Conservation (phyloP, 1,140 invertebrate genomes). For the Drosophila bipectinata region DNA sequence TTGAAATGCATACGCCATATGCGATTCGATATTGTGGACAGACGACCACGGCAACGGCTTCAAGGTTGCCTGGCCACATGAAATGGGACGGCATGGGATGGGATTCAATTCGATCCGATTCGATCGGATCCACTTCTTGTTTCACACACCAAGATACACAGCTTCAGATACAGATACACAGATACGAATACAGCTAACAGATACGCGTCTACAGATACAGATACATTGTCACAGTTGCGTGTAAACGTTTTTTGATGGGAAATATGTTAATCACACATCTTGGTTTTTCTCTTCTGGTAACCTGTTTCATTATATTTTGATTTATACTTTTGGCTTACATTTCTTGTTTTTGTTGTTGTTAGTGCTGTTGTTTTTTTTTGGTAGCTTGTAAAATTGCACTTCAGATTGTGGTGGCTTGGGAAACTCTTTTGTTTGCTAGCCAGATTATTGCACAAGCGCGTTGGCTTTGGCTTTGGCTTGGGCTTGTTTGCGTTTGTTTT, state of each 20-base stretch:
- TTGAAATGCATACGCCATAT: slow-evolving; percentile 61
- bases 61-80: slow-evolving; percentile 64
- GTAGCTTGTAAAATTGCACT: slow-evolving; percentile 63
- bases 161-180: slow-evolving; percentile 23
- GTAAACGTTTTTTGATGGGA: slow-evolving; percentile 75
- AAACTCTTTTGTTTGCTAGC: slow-evolving; percentile 52
- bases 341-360: slow-evolving; percentile 10
- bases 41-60: slow-evolving; percentile 20
- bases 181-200: slow-evolving; percentile 16
- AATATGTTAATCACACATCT: slow-evolving; percentile 77
- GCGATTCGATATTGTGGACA: slow-evolving; percentile 53
- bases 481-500: slow-evolving; percentile 66
- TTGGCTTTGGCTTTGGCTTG: slow-evolving; percentile 3
- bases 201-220: slow-evolving; percentile 1
- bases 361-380: slow-evolving; percentile 20
- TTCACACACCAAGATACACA: slow-evolving; percentile 38
- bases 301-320: slow-evolving; percentile 72
- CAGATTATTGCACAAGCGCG: slow-evolving; percentile 45
- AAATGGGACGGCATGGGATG: slow-evolving; percentile 17
- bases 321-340: slow-evolving; percentile 78
- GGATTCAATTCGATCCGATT: slow-evolving; percentile 18
- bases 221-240: slow-evolving; percentile 26
- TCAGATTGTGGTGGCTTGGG: slow-evolving; percentile 38
- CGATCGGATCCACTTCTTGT: slow-evolving; percentile 73
- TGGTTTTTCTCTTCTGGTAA: slow-evolving; percentile 59